Base-by-base conservation (phyloP, 2,113 vertebrate species). In the Alaudala cheleensis region DNA sequence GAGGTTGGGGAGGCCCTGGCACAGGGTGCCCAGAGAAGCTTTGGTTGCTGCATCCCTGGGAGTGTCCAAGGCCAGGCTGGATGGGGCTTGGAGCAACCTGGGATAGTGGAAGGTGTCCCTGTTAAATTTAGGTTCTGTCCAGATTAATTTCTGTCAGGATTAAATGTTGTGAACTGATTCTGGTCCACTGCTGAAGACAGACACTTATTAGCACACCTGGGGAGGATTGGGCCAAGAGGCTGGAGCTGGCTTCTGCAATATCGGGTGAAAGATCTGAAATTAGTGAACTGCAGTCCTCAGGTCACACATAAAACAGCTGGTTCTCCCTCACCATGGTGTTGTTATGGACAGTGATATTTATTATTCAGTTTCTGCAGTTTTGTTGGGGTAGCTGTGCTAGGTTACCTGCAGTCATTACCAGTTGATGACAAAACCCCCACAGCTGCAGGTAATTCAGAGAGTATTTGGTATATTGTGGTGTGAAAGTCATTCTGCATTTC, bases 51-150 rank as follows among this genome's bases (percentile, higher is more conserved):
- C 14, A 74, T 40, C 20, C 9, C 69, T 67, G 53, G n/a, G 2
- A 82, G 54, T 22, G n/a, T 40, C 11, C 61, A 8, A 53, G 61
- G 11, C 29, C 21, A 19, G 31, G 6, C 0, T 77, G 53, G 33
- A 69, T 0, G 0, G 5, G 31, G 14, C 25, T 69, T 64, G 76
- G 50, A 72, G 17, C 25, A 64, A 0, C 31, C 42, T 72, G 34
- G 31, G 17, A 0, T 14, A 13, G 12, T 65, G 67, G 22, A 11
- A 66, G 19, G 26, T 61, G 39, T 7, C 19, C 14, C 51, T 72
- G n/a, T 31, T 11, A 11, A 16, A 37, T 58, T 18, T 34, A 40
- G 2, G 19, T 65, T 44, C 22, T 34, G 56, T 57, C 56, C 10
- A 37, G 65, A 44, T 64, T 31, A 22, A 31, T 33, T 64, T 64